Evolutionary conservation across 2,797 vertebrate species (phyloP).

Genomic region (Glossophaga mutica): DNA sequence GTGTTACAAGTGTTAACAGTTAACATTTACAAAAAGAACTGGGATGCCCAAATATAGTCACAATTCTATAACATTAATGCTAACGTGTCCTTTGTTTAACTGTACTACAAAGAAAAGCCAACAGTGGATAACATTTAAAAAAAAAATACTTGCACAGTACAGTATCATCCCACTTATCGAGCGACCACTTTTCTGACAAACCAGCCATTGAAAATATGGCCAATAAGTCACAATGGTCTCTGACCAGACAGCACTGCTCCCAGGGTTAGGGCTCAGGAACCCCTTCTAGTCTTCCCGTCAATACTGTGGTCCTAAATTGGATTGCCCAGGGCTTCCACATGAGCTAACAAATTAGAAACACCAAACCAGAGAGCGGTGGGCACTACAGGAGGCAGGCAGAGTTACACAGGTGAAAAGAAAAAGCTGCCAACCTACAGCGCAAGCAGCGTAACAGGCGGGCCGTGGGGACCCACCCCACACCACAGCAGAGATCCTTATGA

Average conservation of each 20-base stretch:
- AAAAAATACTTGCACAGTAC: background rate
- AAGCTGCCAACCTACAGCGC: background rate
- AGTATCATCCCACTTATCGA: background rate
- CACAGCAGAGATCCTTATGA: background rate
- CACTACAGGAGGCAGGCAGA: background rate
- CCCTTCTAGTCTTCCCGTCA: background rate
- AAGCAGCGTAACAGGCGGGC: background rate
- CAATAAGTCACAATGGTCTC: background rate
- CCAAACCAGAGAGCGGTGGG: background rate
- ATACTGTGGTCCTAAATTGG: background rate
- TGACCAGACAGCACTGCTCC: background rate
- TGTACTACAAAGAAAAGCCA: background rate
- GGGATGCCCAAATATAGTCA: background rate
- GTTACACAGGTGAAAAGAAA: background rate
- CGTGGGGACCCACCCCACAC: background rate
- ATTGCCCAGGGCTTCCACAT: background rate
- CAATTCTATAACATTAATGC: background rate
- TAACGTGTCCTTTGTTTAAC: background rate
- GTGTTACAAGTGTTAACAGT: background rate
- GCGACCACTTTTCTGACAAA: slow-evolving; percentile 8
- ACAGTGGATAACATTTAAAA: background rate
- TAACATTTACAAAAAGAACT: background rate
- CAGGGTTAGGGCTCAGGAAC: background rate
- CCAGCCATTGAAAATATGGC: background rate
- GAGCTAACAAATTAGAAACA: background rate